Evolutionary conservation across 2,113 vertebrate species (phyloP), one percentile per base, ranked within the genome.

Genomic region (Ahaetulla prasina): DNA sequence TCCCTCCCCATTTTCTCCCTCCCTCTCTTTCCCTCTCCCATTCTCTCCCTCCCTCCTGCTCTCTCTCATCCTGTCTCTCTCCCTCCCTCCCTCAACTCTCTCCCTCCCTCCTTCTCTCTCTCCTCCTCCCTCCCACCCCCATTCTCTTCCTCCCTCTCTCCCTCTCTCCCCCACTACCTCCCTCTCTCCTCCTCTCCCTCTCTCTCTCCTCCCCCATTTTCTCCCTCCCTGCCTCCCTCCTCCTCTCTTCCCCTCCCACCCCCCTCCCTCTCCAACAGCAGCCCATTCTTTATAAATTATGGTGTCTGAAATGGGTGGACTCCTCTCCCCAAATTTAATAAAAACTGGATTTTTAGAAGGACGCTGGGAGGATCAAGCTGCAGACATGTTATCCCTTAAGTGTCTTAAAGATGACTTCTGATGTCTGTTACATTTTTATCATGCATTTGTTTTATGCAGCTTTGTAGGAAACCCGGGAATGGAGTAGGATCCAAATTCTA

Each of bases 101-200:
- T 1, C 53, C 4, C 18, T 20, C 53, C 1, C 18, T 20, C 53
- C 20, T 5, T 2, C 53, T 1, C 0, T 20, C 54, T 22, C 1
- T 55, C 54, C n/a, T n/a, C n/a, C n/a, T n/a, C n/a, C n/a, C n/a
- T n/a, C n/a, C n/a, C n/a, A n/a, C n/a, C n/a, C n/a, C n/a, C n/a
- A n/a, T n/a, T n/a, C n/a, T n/a, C n/a, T n/a, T n/a, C 4, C 18
- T 22, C 20, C 7, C 0, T 20, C 18, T 54, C 16, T 20, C 53
- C 5, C 16, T 54, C 53, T 20, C 16, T 20, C 16, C 16, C 18
- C 4, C 53, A 1, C 18, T 20, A 0, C 6, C 14, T 5, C 4
- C 16, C 1, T 20, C 53, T 5, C 53, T 20, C 0, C 7, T 1
- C 2, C 10, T 0, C 4, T 20, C 53, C 6, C 18, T 54, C 18